phyloP scores from a whole-genome alignment of 2,113 vertebrate species.

The Pardalotus punctatus region DNA sequence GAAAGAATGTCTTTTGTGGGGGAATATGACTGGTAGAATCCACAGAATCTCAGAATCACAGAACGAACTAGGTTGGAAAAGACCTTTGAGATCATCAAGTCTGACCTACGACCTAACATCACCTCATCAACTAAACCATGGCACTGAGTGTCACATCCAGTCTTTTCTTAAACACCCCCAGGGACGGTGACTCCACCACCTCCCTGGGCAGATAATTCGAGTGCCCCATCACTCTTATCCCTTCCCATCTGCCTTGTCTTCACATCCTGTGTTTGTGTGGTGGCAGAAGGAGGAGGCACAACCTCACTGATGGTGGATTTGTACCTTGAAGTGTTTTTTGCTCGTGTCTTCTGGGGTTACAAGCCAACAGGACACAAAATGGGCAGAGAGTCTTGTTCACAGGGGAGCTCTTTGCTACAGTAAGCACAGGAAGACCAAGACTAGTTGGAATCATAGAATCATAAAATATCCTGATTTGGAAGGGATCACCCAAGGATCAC shows the following conservation, averaged over 20 bases:
- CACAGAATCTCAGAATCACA: no score
- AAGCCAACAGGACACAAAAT: neutral
- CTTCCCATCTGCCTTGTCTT: neutral
- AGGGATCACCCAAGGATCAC: neutral
- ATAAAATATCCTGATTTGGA: neutral
- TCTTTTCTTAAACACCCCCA: no score
- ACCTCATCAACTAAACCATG: no score
- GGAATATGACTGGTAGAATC: neutral
- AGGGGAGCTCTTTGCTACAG: rapidly evolving
- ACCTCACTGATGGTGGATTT: neutral
- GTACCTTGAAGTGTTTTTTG: neutral
- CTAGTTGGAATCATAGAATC: neutral
- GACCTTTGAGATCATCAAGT: no score
- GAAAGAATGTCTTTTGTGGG: neutral
- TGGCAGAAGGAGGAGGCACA: neutral
- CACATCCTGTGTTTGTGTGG: rapidly evolving
- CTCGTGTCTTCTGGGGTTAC: neutral
- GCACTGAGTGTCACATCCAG: no score
- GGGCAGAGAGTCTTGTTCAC: neutral
- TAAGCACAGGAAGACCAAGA: neutral
- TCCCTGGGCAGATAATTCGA: no score
- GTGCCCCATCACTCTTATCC: neutral
- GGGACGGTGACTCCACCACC: no score
- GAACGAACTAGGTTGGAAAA: no score
- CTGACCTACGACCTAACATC: no score